Evolutionary conservation across 1,140 invertebrate species (phyloP).

Genomic region (Bathynomus jamesi): DNA sequence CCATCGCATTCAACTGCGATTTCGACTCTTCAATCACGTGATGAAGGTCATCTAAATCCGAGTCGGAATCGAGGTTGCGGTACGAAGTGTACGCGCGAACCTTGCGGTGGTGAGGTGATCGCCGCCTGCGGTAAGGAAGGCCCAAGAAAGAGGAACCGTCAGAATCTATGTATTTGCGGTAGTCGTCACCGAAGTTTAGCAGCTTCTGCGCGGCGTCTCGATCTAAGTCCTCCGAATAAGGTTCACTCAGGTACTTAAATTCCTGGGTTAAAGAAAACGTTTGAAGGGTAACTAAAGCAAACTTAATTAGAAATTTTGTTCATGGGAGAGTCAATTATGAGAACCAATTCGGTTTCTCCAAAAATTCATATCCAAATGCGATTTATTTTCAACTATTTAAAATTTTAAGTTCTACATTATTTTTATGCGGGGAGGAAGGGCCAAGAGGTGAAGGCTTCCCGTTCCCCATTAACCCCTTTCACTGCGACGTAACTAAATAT

Average conservation of each 20-base stretch:
- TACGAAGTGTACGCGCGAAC: constrained; percentile 7
- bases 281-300: too few species aligned
- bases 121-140: constrained; percentile 23
- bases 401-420: too few species aligned
- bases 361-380: too few species aligned
- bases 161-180: constrained; percentile 68
- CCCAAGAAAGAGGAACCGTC: constrained; percentile 35
- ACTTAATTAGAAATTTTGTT: too few species aligned
- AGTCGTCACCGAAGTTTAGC: constrained; percentile 83
- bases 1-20: neutral
- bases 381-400: too few species aligned
- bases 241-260: constrained; percentile 85
- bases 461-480: too few species aligned
- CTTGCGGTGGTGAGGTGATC: constrained; percentile 31
- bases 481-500: too few species aligned
- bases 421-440: too few species aligned
- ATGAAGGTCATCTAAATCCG: constrained; percentile 56
- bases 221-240: constrained; percentile 77
- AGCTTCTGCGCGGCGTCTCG: constrained; percentile 70
- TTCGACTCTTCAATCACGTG: constrained; percentile 48
- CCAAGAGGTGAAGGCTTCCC: too few species aligned
- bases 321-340: too few species aligned
- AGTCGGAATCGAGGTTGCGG: constrained; percentile 52
- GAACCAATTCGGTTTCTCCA: too few species aligned
- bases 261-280: constrained; percentile 40